Percentiles rank a stretch among this genome's conserved stretches.
These are phyloP conservation scores for Polydrusus cervinus DNA, from an alignment of 2,888 invertebrate species.

Conservation along the genomic window DNA sequence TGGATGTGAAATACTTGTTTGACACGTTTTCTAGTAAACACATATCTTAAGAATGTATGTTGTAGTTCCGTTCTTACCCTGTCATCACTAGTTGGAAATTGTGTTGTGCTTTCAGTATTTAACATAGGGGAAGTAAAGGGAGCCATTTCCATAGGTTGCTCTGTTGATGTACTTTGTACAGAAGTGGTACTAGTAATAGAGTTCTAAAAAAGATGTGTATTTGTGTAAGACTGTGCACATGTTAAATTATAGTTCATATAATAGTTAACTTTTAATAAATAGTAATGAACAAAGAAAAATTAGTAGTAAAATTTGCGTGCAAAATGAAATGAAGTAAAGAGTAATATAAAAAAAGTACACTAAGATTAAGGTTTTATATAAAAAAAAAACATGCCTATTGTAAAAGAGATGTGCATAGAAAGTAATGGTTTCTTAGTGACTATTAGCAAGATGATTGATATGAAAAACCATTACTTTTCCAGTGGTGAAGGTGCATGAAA, in stretches of 20 bases:
- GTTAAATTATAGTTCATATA: no score
- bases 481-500: not conserved
- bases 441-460: not conserved
- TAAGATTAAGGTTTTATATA: not conserved
- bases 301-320: no score
- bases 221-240: constrained; percentile 11
- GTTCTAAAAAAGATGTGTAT: constrained; percentile 43
- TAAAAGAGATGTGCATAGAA: not conserved
- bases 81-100: constrained; percentile 20
- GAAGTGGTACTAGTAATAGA: constrained; percentile 44
- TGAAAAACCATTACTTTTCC: constrained; percentile 12
- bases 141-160: constrained; percentile 22
- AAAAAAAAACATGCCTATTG: not conserved
- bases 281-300: not conserved
- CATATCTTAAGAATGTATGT: not conserved
- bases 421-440: not conserved
- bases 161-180: constrained; percentile 35
- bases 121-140: constrained; percentile 38
- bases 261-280: not conserved
- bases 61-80: constrained; percentile 9
- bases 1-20: no score
- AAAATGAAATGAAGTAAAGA: no score
- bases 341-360: not conserved
- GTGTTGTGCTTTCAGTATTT: constrained; percentile 34
- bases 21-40: not conserved